Conservation (phyloP, 2,797 vertebrate genomes). For the Mormyrops boulengeri region DNA sequence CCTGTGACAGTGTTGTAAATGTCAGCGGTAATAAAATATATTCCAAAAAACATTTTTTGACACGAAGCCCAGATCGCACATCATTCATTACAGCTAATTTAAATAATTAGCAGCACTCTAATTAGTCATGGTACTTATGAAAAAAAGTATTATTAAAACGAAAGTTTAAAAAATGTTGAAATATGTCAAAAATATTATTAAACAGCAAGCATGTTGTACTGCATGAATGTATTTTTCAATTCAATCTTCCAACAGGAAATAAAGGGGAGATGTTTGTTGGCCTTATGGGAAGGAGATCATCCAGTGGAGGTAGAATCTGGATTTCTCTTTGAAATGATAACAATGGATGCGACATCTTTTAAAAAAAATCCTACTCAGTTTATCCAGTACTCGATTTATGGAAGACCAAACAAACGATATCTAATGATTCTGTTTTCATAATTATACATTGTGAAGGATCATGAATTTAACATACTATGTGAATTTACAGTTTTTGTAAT, state of each 20-base stretch:
- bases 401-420: neutral
- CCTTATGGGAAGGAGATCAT: conserved; percentile 58
- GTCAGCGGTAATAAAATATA: neutral
- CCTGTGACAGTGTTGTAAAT: neutral
- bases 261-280: conserved; percentile 52
- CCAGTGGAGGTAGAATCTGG: conserved; percentile 45
- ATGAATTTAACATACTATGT: neutral
- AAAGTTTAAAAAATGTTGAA: conserved; percentile 4
- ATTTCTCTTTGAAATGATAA: conserved; percentile 24
- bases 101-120: neutral
- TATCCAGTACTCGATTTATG: neutral
- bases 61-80: neutral
- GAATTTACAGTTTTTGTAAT: neutral
- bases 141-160: neutral
- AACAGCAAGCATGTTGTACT: neutral
- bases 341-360: neutral
- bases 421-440: neutral
- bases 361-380: neutral
- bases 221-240: neutral
- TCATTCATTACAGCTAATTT: neutral
- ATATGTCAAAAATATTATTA: neutral
- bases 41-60: neutral
- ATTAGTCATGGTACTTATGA: neutral
- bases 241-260: conserved; percentile 28
- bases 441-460: neutral